A percentile compares a stretch with the other conserved stretches of the same genome.
These are phyloP conservation scores for Capromys pilorides DNA, from an alignment of 2,797 vertebrate species.

Conservation along the genomic window DNA sequence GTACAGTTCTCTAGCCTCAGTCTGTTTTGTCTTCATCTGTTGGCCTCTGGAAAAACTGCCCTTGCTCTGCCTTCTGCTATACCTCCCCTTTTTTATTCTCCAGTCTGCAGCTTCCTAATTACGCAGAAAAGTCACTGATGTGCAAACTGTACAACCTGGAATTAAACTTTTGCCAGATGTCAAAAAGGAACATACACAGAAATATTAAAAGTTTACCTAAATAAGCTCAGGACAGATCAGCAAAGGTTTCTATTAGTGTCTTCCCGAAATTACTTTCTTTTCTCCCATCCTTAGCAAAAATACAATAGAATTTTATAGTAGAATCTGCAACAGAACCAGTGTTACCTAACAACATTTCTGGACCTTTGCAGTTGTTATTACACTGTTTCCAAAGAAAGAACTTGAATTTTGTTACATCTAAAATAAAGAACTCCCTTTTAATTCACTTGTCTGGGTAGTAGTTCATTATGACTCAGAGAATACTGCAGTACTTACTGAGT, in stretches of 20 bases:
- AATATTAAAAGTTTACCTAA: conserved; percentile 41
- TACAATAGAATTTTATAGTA: not conserved
- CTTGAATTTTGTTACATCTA: not conserved
- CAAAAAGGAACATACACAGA: not conserved
- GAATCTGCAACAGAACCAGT: not conserved
- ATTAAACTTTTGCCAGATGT: not conserved
- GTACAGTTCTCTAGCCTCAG: not conserved
- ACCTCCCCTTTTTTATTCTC: not conserved
- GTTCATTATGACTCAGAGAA: conserved; percentile 62
- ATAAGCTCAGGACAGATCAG: conserved; percentile 16
- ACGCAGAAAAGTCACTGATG: not conserved
- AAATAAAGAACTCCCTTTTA: conserved; percentile 42
- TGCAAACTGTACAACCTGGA: not conserved
- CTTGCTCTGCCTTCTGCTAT: not conserved
- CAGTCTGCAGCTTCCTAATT: not conserved
- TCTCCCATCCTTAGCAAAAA: not conserved
- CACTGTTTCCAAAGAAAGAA: not conserved
- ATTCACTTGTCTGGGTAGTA: not conserved
- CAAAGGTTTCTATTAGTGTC: not conserved
- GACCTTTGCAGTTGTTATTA: not conserved
- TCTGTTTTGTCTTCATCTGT: not conserved
- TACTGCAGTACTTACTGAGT: conserved; percentile 54
- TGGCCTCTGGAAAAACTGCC: not conserved
- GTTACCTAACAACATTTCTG: not conserved
- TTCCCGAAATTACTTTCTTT: not conserved